These are phyloP conservation scores for Vulpes ferrilata DNA, from an alignment of 2,113 vertebrate species.

Conservation along the genomic window DNA sequence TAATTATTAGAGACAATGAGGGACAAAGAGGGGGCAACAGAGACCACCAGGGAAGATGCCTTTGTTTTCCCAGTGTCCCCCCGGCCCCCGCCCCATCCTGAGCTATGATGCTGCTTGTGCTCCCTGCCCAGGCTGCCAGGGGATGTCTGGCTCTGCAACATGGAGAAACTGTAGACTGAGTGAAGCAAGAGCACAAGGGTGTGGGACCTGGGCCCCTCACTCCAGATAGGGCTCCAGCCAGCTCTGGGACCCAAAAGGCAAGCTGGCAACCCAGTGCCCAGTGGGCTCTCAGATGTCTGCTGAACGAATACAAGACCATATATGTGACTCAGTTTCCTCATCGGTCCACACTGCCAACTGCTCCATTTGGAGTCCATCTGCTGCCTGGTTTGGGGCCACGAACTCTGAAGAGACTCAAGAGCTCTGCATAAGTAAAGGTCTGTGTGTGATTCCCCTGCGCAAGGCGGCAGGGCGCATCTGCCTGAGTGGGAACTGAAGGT, in stretches of 20 bases:
- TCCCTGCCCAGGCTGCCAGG: background rate
- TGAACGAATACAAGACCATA: constrained; percentile 17
- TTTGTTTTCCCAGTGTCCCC: background rate
- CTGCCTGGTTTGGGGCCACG: background rate
- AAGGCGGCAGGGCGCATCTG: background rate
- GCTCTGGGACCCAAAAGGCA: background rate
- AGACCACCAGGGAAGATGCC: background rate
- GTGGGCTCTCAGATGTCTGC: background rate
- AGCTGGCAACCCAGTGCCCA: background rate
- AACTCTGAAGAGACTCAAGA: background rate
- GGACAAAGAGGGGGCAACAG: background rate
- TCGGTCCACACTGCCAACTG: background rate
- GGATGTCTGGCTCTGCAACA: background rate
- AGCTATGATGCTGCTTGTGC: background rate
- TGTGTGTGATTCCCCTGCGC: background rate
- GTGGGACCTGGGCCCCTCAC: background rate
- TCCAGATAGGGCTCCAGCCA: background rate
- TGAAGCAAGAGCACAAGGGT: background rate
- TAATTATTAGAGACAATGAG: background rate
- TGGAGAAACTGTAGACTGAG: background rate
- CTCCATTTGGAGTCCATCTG: constrained; percentile 38
- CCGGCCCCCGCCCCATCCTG: background rate
- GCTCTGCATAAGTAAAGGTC: background rate
- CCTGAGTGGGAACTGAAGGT: constrained; percentile 17
- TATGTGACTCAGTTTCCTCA: constrained; percentile 35